Base-by-base conservation (phyloP, 2,113 vertebrate species). In the Callopanchax toddi region DNA sequence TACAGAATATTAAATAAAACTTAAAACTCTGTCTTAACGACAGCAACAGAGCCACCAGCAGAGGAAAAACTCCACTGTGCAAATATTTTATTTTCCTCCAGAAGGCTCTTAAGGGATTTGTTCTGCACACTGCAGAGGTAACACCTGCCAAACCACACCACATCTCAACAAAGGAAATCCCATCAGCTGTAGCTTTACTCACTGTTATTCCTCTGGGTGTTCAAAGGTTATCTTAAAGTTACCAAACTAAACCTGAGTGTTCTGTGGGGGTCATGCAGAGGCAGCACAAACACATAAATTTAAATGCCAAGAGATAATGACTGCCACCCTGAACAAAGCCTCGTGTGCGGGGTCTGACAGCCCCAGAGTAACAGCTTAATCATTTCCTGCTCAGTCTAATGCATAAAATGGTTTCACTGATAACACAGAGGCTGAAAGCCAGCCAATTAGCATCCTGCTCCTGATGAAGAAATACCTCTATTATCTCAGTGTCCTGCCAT, bases 361-460 rank as follows among this genome's bases (percentile, higher is more conserved):
- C 7, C 58, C 42, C 43, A 73, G 79, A 86, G 71, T 73, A 78
- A 85, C 84, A 79, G 75, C 54, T 80, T 78, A 54, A 80, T 79
- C 16, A 76, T 78, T 77, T 67, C 52, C 60, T 76, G 78, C 63
- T 78, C 45, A 69, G 69, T 52, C 59, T 72, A 53, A n/a, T n/a
- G 23, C 60, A 70, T 74, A 45, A 83, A 83, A 81, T n/a, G 71
- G 57, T 69, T 79, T 70, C 58, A 16, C 55, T 71, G 53, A 83
- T 58, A 1, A 60, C 54, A 65, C 62, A 59, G 64, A 73, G 49
- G 65, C 71, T 25, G 44, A 77, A 60, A 68, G 60, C 23, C n/a
- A n/a, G n/a, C n/a, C n/a, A 57, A 81, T 81, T 50, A 75, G 55
- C 64, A 82, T 74, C 63, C 81, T 68, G 60, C 49, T 34, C 52